Conservation (phyloP, 2,888 invertebrate genomes). For the Melolontha melolontha region DNA sequence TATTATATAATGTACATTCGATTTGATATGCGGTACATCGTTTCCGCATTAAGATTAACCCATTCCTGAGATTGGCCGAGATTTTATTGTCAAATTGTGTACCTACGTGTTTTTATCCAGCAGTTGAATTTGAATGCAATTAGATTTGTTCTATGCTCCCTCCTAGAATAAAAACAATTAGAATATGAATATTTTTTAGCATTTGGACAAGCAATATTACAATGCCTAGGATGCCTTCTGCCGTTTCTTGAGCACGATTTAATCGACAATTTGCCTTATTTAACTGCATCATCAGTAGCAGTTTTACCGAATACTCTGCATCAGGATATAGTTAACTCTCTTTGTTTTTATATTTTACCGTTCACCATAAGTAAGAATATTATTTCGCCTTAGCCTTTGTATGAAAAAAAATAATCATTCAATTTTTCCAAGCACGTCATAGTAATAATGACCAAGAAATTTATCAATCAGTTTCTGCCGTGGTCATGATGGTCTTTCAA, state of each 20-base stretch:
- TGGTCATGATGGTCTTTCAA: constrained; percentile 98
- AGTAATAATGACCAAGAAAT: constrained; percentile 82
- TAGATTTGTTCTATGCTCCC: not conserved
- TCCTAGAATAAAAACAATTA: not conserved
- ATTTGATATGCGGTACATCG: no score
- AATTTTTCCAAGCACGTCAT: constrained; percentile 71
- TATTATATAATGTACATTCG: no score
- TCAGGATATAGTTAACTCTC: constrained; percentile 93
- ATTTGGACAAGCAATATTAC: constrained; percentile 93
- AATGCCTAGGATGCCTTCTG: constrained; percentile 93
- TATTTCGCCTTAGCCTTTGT: not conserved
- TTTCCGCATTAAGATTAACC: no score
- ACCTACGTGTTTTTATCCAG: no score
- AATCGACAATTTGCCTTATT: constrained; percentile 94
- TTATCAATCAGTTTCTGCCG: constrained; percentile 89
- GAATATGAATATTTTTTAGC: constrained; percentile 69
- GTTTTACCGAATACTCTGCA: constrained; percentile 91
- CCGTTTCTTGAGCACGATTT: constrained; percentile 97
- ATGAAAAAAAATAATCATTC: not conserved
- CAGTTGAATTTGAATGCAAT: no score
- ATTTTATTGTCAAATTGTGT: no score
- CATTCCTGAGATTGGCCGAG: no score
- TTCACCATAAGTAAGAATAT: constrained; percentile 88
- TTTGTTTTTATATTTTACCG: constrained; percentile 96
- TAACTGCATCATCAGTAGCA: constrained; percentile 93